Conservation (phyloP, 2,113 vertebrate species). For the Rhabdornis inornatus region DNA sequence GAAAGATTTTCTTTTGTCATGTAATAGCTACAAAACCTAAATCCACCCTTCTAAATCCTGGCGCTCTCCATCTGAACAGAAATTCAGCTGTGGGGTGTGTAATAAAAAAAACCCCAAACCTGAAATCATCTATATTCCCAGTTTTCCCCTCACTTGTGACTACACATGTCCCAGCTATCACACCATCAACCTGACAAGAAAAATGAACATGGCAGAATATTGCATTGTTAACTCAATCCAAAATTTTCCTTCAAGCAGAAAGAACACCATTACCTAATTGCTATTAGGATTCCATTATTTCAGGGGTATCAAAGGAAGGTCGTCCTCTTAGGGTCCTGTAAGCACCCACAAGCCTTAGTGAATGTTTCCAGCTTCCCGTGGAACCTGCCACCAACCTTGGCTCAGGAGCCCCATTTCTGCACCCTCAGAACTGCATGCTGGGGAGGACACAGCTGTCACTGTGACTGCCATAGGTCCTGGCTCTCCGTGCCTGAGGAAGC, state of each 20-base stretch:
- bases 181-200: not conserved
- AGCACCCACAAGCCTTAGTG: not conserved
- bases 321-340: not conserved
- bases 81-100: not conserved
- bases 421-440: not conserved
- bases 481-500: not conserved
- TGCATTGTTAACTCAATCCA: not conserved
- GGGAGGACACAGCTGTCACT: fast-evolving
- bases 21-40: not conserved
- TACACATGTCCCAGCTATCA: not conserved
- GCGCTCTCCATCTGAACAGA: not conserved
- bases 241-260: not conserved
- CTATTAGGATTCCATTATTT: not conserved
- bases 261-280: not conserved
- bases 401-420: not conserved
- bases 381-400: not conserved
- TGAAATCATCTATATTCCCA: not conserved
- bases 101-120: not conserved
- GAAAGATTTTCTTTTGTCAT: not conserved
- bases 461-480: fast-evolving
- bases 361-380: not conserved
- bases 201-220: not conserved
- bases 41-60: not conserved
- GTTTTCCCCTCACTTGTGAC: not conserved
- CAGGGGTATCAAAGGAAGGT: not conserved